phyloP scores from a whole-genome alignment of 1,140 invertebrate genomes.

The Bombus ignitus region DNA sequence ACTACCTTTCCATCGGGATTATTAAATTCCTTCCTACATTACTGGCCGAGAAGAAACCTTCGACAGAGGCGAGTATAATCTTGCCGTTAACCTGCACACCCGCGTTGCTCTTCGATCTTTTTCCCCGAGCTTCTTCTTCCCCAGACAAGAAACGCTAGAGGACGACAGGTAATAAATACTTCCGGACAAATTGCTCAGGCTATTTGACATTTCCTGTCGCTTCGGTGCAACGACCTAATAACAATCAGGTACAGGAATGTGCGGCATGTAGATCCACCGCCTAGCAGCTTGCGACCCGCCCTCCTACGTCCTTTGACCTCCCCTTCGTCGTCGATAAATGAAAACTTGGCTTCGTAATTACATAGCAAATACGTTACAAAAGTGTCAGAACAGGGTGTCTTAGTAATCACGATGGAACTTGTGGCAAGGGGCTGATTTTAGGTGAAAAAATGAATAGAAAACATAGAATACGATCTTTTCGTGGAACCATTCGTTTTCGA shows the following conservation, averaged over 20 bases:
- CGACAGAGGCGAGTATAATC: conserved; percentile 45
- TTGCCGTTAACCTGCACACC: not conserved
- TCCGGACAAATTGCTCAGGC: conserved; percentile 49
- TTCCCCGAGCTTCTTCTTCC: not conserved
- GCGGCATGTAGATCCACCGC: conserved; percentile 42
- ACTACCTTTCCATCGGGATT: conserved; percentile 32
- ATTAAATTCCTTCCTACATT: conserved; percentile 64
- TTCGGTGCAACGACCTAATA: conserved; percentile 53
- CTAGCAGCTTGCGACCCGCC: not conserved
- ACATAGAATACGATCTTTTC: no score
- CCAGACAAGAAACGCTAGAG: not conserved
- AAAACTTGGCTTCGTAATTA: conserved; percentile 31
- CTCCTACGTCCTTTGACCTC: not conserved
- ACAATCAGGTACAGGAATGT: conserved; percentile 51
- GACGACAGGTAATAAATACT: conserved; percentile 55
- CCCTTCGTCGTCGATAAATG: conserved; percentile 30
- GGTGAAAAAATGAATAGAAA: not conserved
- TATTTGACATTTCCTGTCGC: conserved; percentile 54
- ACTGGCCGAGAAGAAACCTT: conserved; percentile 15
- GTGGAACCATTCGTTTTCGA: no score
- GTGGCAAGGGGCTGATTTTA: fast-evolving
- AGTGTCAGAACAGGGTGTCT: not conserved
- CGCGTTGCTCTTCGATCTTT: no score
- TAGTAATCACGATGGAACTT: not conserved
- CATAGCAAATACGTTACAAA: not conserved